Percentiles rank a stretch among this genome's conserved stretches.
Evolutionary conservation across 2,888 invertebrate genomes (phyloP).

Genomic region (Drosophila paranaensis): DNA sequence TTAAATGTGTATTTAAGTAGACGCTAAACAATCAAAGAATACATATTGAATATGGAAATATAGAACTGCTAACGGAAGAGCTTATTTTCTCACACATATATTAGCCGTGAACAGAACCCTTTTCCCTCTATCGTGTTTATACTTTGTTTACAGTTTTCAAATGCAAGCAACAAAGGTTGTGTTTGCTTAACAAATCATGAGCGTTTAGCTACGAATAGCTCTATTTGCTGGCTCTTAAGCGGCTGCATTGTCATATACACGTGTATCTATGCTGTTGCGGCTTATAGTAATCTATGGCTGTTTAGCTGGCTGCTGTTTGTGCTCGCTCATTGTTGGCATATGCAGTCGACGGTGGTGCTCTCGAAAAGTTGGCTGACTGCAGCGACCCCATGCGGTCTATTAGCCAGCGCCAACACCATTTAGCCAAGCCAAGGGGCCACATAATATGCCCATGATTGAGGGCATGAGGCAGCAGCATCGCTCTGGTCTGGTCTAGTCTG

Average conservation of each 20-base stretch:
- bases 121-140: not conserved
- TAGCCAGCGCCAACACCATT: constrained; percentile 70
- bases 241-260: constrained; percentile 11
- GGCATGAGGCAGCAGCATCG: constrained; percentile 6
- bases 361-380: constrained; percentile 19
- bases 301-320: constrained; percentile 15
- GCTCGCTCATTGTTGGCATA: constrained; percentile 21
- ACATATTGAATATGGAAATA: constrained; percentile 7
- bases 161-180: constrained; percentile 1
- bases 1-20: not conserved
- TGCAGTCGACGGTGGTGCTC: constrained; percentile 9
- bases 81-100: constrained; percentile 9
- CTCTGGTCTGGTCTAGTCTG: not conserved
- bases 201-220: constrained; percentile 20
- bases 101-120: not conserved
- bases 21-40: not conserved
- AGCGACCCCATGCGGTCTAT: constrained; percentile 66
- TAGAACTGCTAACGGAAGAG: not conserved
- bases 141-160: constrained; percentile 12
- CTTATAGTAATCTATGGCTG: constrained; percentile 16
- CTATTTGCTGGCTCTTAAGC: constrained; percentile 7
- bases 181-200: constrained; percentile 11
- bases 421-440: constrained; percentile 50
- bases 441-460: constrained; percentile 74
- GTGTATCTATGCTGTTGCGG: not conserved